Conservation (phyloP, 2,888 invertebrate genomes). For the Strigamia crassipes region DNA sequence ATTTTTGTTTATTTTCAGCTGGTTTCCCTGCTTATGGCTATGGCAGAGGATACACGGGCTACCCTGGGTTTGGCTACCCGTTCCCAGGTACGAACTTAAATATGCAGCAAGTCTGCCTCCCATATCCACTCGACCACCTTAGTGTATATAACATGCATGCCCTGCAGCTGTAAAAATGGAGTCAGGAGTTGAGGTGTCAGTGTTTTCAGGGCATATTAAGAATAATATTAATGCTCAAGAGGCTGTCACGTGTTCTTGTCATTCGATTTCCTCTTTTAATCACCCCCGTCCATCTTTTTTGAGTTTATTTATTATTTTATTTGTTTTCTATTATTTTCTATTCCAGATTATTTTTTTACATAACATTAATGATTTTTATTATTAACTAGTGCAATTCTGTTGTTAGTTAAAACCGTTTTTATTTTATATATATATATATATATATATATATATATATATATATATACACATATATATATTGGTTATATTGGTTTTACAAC, state of each 20-base stretch:
- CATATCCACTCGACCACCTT: slow-evolving; percentile 57
- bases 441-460: background rate
- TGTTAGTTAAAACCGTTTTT: background rate
- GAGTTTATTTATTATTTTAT: background rate
- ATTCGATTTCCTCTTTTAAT: slow-evolving; percentile 16
- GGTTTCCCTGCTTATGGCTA: slow-evolving; percentile 90
- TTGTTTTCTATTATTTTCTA: background rate
- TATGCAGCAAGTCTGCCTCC: slow-evolving; percentile 55
- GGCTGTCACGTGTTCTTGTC: slow-evolving; percentile 24
- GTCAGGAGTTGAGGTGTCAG: slow-evolving; percentile 33
- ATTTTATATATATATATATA: background rate
- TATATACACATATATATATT: background rate
- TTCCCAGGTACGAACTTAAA: slow-evolving; percentile 67
- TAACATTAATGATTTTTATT: background rate
- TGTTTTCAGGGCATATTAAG: background rate
- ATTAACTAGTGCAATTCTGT: background rate
- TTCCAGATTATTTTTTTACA: background rate
- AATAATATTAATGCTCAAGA: background rate
- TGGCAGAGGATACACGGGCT: slow-evolving; percentile 94
- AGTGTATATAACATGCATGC: slow-evolving; percentile 70
- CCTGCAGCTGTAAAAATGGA: slow-evolving; percentile 72
- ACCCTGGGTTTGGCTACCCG: slow-evolving; percentile 97
- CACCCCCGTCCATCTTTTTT: slow-evolving; percentile 3
- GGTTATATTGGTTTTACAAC: background rate
- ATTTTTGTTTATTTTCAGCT: slow-evolving; percentile 62